Percentiles rank a stretch among this genome's conserved stretches.
phyloP scores from a whole-genome alignment of 1,140 invertebrate genomes.

The Panagrolaimus sp. region DNA sequence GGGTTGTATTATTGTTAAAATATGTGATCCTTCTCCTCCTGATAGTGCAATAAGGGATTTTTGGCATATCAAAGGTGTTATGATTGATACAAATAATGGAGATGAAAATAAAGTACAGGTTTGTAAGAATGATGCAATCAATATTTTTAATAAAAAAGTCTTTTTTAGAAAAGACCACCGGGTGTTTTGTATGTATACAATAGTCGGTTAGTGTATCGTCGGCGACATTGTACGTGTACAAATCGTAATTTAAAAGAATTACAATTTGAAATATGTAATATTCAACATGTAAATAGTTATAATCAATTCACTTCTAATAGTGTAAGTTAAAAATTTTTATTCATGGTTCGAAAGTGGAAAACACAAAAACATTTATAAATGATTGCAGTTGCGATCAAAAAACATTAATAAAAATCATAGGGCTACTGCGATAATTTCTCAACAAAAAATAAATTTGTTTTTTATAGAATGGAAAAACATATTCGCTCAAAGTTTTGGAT shows the following conservation, averaged over 20 bases:
- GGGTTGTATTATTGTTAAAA: conserved; percentile 33
- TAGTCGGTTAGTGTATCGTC: conserved; percentile 33
- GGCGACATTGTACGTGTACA: conserved; percentile 30
- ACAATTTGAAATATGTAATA: conserved; percentile 38
- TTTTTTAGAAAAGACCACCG: conserved; percentile 32
- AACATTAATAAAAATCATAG: too few relatives aligned
- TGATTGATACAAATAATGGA: conserved; percentile 22
- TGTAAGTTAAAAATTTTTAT: too few relatives aligned
- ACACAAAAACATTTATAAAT: conserved; percentile 14
- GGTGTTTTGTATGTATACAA: conserved; percentile 44
- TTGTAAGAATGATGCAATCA: not conserved
- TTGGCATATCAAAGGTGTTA: conserved; percentile 38
- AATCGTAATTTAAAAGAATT: conserved; percentile 25
- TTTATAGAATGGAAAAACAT: conserved; percentile 25
- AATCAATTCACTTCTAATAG: conserved; percentile 42
- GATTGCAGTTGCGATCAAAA: too few relatives aligned
- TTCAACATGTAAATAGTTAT: conserved; percentile 36
- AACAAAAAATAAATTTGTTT: too few relatives aligned
- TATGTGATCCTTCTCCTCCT: conserved; percentile 35
- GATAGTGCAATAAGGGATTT: conserved; percentile 38
- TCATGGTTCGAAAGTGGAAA: too few relatives aligned
- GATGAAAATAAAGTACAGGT: conserved; percentile 22
- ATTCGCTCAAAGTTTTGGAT: conserved; percentile 26
- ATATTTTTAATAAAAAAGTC: not conserved
- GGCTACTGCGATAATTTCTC: too few relatives aligned